These are phyloP conservation scores for Zelleria hepariella DNA, from an alignment of 2,888 invertebrate genomes.

Conservation along the genomic window DNA sequence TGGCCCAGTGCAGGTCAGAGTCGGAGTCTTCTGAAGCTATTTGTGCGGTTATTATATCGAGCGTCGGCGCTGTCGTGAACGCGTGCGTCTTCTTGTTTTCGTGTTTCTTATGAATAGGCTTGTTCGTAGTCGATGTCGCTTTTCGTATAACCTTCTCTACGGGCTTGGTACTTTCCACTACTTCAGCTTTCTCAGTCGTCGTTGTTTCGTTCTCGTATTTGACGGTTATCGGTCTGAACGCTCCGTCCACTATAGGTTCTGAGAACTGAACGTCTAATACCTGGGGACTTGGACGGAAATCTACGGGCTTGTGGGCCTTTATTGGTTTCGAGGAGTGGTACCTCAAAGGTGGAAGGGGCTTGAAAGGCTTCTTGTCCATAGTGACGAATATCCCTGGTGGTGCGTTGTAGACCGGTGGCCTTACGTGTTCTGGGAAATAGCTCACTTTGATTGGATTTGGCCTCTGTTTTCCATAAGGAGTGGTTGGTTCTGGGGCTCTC, in stretches of 20 bases:
- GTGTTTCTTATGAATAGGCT: conserved; percentile 35
- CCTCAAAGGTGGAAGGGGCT: conserved; percentile 62
- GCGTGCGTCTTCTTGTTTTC: conserved; percentile 34
- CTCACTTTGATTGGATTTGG: conserved; percentile 31
- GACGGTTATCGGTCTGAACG: conserved; percentile 52
- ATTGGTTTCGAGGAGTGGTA: conserved; percentile 31
- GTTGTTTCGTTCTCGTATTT: conserved; percentile 29
- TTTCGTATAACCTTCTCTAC: conserved; percentile 33
- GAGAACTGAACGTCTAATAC: conserved; percentile 43
- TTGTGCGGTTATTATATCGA: conserved; percentile 52
- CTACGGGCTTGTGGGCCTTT: conserved; percentile 33
- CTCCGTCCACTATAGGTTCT: conserved; percentile 41
- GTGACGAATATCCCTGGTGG: conserved; percentile 62
- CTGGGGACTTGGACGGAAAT: conserved; percentile 60
- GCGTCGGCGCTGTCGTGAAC: conserved; percentile 31
- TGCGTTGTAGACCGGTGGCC: conserved; percentile 59
- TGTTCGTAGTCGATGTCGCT: conserved; percentile 15
- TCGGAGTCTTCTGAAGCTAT: conserved; percentile 26
- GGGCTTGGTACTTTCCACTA: conserved; percentile 22
- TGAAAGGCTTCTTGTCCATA: conserved; percentile 64
- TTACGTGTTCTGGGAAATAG: conserved; percentile 46
- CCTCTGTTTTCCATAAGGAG: conserved; percentile 16
- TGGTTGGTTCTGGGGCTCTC: conserved; percentile 30
- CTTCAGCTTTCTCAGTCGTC: conserved; percentile 16
- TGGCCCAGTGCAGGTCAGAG: conserved; percentile 44